Conservation (phyloP, 1,140 invertebrate species). For the Bombus impatiens region DNA sequence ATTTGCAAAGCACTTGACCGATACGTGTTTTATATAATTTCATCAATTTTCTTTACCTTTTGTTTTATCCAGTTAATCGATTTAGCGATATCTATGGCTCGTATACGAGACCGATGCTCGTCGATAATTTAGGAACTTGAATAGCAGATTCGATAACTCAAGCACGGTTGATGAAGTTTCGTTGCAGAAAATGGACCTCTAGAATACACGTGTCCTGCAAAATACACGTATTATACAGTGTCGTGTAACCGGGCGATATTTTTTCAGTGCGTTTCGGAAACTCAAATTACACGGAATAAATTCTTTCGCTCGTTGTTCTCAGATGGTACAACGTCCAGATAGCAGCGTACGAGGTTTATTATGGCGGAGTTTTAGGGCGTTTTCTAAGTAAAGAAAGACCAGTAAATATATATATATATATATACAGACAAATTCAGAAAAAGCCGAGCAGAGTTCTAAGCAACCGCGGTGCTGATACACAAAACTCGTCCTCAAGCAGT, state of each 20-base stretch:
- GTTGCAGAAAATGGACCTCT: not conserved
- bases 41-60: too few species aligned
- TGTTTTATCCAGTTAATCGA: too few species aligned
- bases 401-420: not conserved
- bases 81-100: too few species aligned
- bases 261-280: conserved; percentile 9
- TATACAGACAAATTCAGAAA: conserved; percentile 22
- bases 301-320: not conserved
- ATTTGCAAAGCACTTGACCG: too few species aligned
- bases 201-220: not conserved
- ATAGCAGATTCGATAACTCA: too few species aligned
- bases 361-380: conserved; percentile 9
- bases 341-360: conserved; percentile 25
- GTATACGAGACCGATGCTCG: too few species aligned
- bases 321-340: conserved; percentile 17
- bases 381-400: too few species aligned
- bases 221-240: not conserved
- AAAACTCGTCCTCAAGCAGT: not conserved
- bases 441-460: not conserved
- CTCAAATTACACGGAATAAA: conserved; percentile 45
- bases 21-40: too few species aligned
- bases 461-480: not conserved
- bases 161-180: too few species aligned
- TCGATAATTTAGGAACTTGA: too few species aligned
- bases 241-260: not conserved